Evolutionary conservation across 2,113 vertebrate genomes (phyloP), one percentile per base, ranked within the genome.

Genomic region (Clinocottus analis): DNA sequence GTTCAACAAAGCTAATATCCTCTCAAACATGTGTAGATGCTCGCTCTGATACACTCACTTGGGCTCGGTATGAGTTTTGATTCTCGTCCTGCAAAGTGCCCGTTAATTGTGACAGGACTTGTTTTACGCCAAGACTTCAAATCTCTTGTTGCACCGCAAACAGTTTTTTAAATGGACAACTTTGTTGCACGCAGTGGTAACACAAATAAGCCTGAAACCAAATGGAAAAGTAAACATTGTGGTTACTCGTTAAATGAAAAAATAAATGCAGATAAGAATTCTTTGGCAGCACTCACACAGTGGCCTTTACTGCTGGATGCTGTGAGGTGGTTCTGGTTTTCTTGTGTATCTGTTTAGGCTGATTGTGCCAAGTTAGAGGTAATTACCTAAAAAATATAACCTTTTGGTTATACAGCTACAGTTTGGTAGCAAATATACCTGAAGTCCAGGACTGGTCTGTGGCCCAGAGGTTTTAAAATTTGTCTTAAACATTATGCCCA

Each of bases 21-120:
- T 64, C 69, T 83, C 29, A 62, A 69, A 68, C 67, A 31, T 72
- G 39, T 17, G 72, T 68, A 70, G 51, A 82, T 70, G 21, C 35
- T 47, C 31, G 17, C 70, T 61, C 21, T 21, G 14, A 68, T 45
- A 13, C 29, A 45, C 51, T 53, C 47, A 53, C 33, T 35, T 29
- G 7, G 59, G 3, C 17, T 68, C 23, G 3, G 3, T 62, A 6
- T 23, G 51, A 72, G 33, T 23, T 67, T 61, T 25, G 6, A 27
- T 63, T 72, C 5, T 5, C 7, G 63, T 27, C 14, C 47, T 31
- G 25, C 31, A 61, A 8, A 81, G 35, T 41, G 16, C 2, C 43
- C 5, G 4, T n/a, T 63, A 25, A 61, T 63, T 41, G 35, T 4
- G 33, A 13, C 17, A 47, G 19, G 33, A 4, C 29, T 51, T 67